Evolutionary conservation across 2,113 vertebrate genomes (phyloP).

Genomic region (Peromyscus polionotus): DNA sequence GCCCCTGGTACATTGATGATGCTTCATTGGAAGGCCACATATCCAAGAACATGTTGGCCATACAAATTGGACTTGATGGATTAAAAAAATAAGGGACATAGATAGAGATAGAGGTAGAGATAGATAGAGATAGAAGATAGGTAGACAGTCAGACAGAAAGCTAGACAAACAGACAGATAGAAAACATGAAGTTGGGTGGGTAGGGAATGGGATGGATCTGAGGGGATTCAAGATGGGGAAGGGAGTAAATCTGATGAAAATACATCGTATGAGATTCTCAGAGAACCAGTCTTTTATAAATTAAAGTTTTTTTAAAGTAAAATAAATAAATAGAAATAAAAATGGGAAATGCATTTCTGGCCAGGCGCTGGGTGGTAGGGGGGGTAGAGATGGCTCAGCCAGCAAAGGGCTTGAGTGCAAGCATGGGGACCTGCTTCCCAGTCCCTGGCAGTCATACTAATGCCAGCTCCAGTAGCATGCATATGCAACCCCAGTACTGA

Average conservation of each 20-base stretch:
- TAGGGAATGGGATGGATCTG: not conserved
- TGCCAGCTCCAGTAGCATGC: not conserved
- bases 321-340: not conserved
- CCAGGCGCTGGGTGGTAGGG: not conserved
- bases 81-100: not conserved
- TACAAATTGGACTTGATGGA: not conserved
- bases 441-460: not conserved
- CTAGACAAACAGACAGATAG: no score
- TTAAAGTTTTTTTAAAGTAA: not conserved
- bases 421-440: not conserved
- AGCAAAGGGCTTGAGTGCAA: not conserved
- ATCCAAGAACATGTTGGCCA: not conserved
- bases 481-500: not conserved
- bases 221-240: not conserved
- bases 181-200: not conserved
- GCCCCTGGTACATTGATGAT: not conserved
- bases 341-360: not conserved
- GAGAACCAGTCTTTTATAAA: not conserved
- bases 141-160: no score
- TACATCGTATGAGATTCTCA: not conserved
- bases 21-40: not conserved
- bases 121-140: not conserved
- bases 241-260: not conserved
- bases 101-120: no score
- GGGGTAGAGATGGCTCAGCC: not conserved